phyloP scores from a whole-genome alignment of 2,797 vertebrate species.

The Octomys mimax region DNA sequence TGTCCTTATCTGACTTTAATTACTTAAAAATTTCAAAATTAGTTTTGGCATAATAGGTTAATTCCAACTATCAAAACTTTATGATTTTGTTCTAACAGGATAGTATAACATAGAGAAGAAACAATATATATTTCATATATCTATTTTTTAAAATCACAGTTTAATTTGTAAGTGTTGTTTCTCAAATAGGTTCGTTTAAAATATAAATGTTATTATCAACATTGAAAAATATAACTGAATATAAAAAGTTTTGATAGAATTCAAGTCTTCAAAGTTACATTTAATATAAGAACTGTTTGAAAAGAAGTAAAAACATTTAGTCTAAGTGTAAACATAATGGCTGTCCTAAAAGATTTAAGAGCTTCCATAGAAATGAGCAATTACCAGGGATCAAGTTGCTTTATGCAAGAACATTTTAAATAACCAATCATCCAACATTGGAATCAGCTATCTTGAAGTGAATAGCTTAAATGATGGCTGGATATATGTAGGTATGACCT shows the following conservation, averaged over 20 bases:
- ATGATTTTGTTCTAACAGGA: background rate
- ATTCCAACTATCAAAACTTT: background rate
- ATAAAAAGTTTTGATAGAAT: background rate
- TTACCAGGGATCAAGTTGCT: background rate
- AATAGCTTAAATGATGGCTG: background rate
- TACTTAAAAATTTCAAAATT: background rate
- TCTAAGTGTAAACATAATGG: background rate
- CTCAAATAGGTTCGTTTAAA: background rate
- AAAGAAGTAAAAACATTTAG: constrained; percentile 29
- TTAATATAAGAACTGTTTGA: background rate
- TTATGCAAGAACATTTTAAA: constrained; percentile 15
- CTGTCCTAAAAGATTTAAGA: background rate
- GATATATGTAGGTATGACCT: background rate
- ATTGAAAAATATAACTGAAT: background rate
- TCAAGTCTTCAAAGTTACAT: background rate
- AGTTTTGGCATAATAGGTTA: background rate
- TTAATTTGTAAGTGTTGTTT: constrained; percentile 23
- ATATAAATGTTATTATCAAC: background rate
- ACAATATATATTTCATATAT: background rate
- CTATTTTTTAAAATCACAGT: background rate
- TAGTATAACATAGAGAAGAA: background rate
- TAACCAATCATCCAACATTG: background rate
- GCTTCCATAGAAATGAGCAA: constrained; percentile 17
- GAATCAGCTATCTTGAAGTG: background rate
- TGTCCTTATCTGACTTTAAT: constrained; percentile 7